Conservation (phyloP, 2,113 vertebrate genomes). For the Danio rerio region DNA sequence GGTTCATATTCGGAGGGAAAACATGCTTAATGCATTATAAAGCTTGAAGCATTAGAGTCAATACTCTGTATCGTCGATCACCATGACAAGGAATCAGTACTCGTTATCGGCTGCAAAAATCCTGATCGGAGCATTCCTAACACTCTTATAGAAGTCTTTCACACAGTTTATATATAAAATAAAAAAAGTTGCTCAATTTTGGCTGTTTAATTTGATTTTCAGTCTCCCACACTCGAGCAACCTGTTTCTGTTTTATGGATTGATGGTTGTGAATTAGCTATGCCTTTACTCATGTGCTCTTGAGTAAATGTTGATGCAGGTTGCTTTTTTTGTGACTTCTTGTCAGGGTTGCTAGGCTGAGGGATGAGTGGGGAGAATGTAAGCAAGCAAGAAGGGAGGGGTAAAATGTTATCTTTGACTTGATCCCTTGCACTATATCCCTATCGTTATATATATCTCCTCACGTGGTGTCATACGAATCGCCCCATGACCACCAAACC, state of each 20-base stretch:
- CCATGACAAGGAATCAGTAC: too few species aligned
- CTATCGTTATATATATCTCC: slow-evolving; percentile 90
- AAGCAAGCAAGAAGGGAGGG: slow-evolving; percentile 64
- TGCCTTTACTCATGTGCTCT: slow-evolving; percentile 64
- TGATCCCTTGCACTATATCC: slow-evolving; percentile 87
- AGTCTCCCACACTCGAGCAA: slow-evolving; percentile 8
- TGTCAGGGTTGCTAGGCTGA: slow-evolving; percentile 76
- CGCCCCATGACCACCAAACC: slow-evolving; percentile 91
- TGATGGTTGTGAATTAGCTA: slow-evolving; percentile 42
- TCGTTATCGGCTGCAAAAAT: too few species aligned
- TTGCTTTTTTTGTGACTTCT: slow-evolving; percentile 74
- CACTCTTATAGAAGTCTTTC: neutral
- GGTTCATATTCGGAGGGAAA: too few species aligned
- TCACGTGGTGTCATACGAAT: slow-evolving; percentile 91
- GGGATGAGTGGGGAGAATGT: slow-evolving; percentile 69
- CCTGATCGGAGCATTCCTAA: too few species aligned
- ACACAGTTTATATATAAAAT: neutral
- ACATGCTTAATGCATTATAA: too few species aligned
- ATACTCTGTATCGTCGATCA: too few species aligned
- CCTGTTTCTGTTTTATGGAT: slow-evolving; percentile 42
- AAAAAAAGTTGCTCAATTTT: neutral
- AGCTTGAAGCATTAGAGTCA: too few species aligned
- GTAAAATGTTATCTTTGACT: slow-evolving; percentile 84
- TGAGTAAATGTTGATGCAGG: slow-evolving; percentile 80
- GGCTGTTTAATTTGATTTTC: slow-evolving; percentile 14